Percentiles rank a stretch among this genome's conserved stretches.
Conservation (phyloP, 2,113 vertebrate genomes). For the Gallinago undulata region DNA sequence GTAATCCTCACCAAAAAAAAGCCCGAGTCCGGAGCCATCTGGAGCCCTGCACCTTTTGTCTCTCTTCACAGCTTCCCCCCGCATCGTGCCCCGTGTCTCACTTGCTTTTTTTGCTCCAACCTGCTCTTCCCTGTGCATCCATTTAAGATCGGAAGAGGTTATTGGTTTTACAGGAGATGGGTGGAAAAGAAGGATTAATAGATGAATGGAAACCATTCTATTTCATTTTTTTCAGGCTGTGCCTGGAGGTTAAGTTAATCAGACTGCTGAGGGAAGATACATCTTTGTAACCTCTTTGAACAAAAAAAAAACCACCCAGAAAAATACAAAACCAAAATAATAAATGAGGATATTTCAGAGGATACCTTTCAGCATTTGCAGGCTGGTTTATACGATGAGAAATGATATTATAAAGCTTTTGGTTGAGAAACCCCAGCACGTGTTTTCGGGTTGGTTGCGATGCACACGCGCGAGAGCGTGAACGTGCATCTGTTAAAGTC, state of each 20-base stretch:
- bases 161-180: background rate
- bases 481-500: background rate
- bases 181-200: background rate
- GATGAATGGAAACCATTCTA: background rate
- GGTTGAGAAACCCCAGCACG: background rate
- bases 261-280: background rate
- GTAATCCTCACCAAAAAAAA: background rate
- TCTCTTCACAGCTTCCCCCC: background rate
- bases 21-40: background rate
- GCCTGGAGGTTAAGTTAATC: background rate
- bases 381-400: background rate
- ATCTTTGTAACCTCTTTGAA: background rate
- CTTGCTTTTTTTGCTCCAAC: background rate
- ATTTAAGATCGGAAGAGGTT: background rate
- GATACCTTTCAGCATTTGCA: background rate
- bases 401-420: background rate
- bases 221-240: background rate
- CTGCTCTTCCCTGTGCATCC: background rate
- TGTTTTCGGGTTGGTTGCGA: constrained; percentile 8
- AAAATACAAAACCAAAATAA: background rate
- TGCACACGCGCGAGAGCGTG: background rate
- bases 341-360: rapidly evolving
- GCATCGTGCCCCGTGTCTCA: background rate
- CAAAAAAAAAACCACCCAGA: too few species aligned
- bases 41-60: background rate